Evolutionary conservation across 2,797 vertebrate genomes (phyloP), one percentile per base, ranked within the genome.

Genomic region (Pagetopsis macropterus): DNA sequence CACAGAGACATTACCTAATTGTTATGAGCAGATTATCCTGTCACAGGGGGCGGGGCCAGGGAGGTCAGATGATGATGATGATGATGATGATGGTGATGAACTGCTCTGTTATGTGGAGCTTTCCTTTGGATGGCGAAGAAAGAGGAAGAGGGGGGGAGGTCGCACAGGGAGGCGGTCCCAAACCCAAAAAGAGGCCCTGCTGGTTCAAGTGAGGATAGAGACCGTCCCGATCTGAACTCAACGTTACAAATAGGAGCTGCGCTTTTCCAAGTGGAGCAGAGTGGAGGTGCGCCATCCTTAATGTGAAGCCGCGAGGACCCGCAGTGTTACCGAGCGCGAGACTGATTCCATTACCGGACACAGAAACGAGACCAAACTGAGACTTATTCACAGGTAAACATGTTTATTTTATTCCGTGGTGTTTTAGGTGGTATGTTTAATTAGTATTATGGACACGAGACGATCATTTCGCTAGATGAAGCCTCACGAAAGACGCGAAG

Each of bases 231-330:
- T 37, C 86, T 95, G 94, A 95, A 95, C 94, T 87, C 85, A 4
- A 44, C 81, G 79, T 91, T 93, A 94, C 94, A 93, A 94, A 94
- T 94, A 94, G 85, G 84, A 90, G 92, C 87, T 85, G 93, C 89
- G 70, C 65, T 81, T 62, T 82, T 89, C 82, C 87, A 88, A 89
- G 88, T 90, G 79, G 86, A 91, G 88, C 94, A 92, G 82, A 88
- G 89, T 57, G 79, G 67, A 90, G 78, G 77, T 66, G 70, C 82
- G 64, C 40, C 72, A 54, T 86, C 17, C 70, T 49, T 83, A 82
- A 88, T 68, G 82, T 84, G 78, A 55, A 73, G 55, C 70, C 76
- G 55, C 70, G 37, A 21, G 65, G 54, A 73, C 56, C 65, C 17
- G 71, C 70, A 49, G 51, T 27, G 63, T 72, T 19, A 23, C 62